Base-by-base conservation (phyloP, 2,888 invertebrate genomes). In the Clistopyga incitator region DNA sequence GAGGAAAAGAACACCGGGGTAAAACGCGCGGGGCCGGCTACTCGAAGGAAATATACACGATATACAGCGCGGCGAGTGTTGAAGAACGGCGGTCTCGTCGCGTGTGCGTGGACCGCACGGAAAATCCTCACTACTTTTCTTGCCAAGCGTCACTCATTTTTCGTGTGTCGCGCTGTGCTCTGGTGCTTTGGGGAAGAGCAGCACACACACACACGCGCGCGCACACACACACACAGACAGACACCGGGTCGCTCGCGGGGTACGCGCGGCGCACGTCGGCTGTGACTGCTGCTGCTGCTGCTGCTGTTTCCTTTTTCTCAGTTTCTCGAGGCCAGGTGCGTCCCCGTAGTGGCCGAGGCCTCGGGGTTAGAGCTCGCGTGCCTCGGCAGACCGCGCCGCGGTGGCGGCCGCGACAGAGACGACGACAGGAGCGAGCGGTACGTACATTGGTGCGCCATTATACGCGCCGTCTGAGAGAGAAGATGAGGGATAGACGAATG, bases 211-310 rank as follows among this genome's bases (percentile, higher is more conserved):
- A 34, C 34, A 34, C 34, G n/a, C n/a, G n/a, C n/a, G n/a, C 38
- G 10, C 38, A 38, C 38, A 38, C 38, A 38, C 38, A 38, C 38
- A 38, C 3, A 29, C 29, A 4, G 29, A 29, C 76, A 82, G 82
- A 82, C 83, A 83, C 83, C 83, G 80, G 80, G 83, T 83, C 83
- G 71, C 81, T 77, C 83, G 77, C 83, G 83, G 80, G 88, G 79
- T 77, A 86, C 85, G 78, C 87, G 82, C 81, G 89, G 85, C 85
- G 84, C 87, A 82, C 82, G 89, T 91, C 80, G 87, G 90, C 83
- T 83, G 80, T 83, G 80, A 77, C 76, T 83, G 83, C 79, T 54
- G 75, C 78, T 72, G 68, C 56, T 68, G 70, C 70, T 54, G 56
- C 52, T 84, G 89, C 82, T 85, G 86, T 85, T 78, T 87, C 85